Evolutionary conservation across 2,888 invertebrate genomes (phyloP).

Genomic region (Trilocha varians): DNA sequence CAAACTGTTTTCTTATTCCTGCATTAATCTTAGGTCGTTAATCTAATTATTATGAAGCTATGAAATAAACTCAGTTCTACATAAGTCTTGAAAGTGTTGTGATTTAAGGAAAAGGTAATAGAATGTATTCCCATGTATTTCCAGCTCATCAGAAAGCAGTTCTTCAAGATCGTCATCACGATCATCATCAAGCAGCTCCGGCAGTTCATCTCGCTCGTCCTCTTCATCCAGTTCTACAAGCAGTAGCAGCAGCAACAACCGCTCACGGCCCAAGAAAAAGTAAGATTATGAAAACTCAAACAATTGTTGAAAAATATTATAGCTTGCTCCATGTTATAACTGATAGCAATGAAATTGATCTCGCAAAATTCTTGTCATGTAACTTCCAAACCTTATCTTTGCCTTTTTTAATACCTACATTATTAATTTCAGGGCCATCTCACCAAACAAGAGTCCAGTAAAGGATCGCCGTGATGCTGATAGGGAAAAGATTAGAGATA

Average conservation of each 20-base stretch:
- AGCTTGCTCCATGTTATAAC: too few relatives aligned
- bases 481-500: constrained; percentile 56
- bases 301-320: too few relatives aligned
- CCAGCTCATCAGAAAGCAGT: constrained; percentile 85
- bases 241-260: constrained; percentile 77
- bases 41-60: too few relatives aligned
- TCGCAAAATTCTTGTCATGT: too few relatives aligned
- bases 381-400: too few relatives aligned
- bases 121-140: constrained; percentile 9
- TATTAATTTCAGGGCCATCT: constrained; percentile 35
- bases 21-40: too few relatives aligned
- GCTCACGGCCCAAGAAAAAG: constrained; percentile 78
- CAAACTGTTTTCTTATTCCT: too few relatives aligned
- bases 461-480: constrained; percentile 65
- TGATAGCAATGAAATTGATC: too few relatives aligned
- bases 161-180: constrained; percentile 86
- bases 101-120: not conserved
- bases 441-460: constrained; percentile 61
- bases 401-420: too few relatives aligned
- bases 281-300: too few relatives aligned
- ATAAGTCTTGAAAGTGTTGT: not conserved
- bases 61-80: not conserved
- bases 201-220: constrained; percentile 71
- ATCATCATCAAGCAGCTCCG: constrained; percentile 85
- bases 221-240: constrained; percentile 77